A percentile compares a stretch with the other conserved stretches of the same genome.
These are phyloP conservation scores for Margaritifera margaritifera DNA, from an alignment of 2,888 invertebrate genomes.

Conservation along the genomic window DNA sequence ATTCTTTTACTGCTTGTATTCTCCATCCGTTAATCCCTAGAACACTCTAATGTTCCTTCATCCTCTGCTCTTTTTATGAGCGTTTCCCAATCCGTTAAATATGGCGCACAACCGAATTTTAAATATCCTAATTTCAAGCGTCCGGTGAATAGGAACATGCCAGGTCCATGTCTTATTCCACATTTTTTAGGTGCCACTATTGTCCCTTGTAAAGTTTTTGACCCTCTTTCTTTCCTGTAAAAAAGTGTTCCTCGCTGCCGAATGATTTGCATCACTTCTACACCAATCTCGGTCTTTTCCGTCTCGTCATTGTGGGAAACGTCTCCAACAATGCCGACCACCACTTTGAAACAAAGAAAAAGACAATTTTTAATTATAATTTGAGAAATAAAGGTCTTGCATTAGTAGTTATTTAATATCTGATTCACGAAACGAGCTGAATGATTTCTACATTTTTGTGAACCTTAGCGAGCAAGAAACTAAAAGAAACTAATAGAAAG, in stretches of 20 bases:
- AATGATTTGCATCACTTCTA: conserved; percentile 40
- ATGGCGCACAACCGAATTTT: conserved; percentile 43
- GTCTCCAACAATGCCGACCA: conserved; percentile 39
- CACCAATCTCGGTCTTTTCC: conserved; percentile 32
- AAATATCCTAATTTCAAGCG: conserved; percentile 44
- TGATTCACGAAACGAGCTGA: no score
- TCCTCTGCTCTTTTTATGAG: conserved; percentile 25
- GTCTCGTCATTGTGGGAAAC: conserved; percentile 18
- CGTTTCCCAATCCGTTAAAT: conserved; percentile 45
- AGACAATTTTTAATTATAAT: no score
- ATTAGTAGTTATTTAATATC: no score
- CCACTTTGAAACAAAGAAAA: conserved; percentile 31
- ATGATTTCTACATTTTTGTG: no score
- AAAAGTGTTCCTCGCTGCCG: conserved; percentile 19
- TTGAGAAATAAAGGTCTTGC: no score
- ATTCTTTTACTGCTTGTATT: neutral
- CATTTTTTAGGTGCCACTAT: conserved; percentile 43
- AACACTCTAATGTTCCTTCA: conserved; percentile 27
- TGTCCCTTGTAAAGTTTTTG: conserved; percentile 2
- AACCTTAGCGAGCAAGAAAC: no score
- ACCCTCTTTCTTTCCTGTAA: no score
- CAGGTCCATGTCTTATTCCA: conserved; percentile 30
- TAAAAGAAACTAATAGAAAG: no score
- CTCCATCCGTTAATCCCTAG: conserved; percentile 15
- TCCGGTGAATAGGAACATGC: conserved; percentile 49